phyloP scores from a whole-genome alignment of 2,797 vertebrate species.

The Malacoctenus gilli region DNA sequence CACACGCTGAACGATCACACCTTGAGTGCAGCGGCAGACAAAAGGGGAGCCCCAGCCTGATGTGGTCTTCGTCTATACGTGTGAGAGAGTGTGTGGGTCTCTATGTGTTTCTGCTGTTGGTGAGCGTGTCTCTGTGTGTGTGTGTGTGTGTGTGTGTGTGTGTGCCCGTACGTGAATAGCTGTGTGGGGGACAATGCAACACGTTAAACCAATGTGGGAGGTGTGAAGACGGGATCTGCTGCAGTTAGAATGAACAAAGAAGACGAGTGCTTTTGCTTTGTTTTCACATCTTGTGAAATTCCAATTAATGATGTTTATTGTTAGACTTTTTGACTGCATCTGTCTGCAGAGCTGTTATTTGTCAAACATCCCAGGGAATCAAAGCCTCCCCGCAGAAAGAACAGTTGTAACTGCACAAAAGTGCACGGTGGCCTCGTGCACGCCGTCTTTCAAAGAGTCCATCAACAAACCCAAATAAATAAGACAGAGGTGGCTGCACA shows the following conservation, averaged over 20 bases:
- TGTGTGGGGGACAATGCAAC: slow-evolving; percentile 77
- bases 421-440: neutral
- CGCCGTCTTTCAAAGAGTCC: neutral
- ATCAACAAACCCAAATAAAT: neutral
- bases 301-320: slow-evolving; percentile 56
- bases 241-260: slow-evolving; percentile 75
- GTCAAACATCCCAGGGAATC: slow-evolving; percentile 22
- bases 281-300: slow-evolving; percentile 54
- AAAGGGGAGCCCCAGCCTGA: slow-evolving; percentile 67
- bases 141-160: slow-evolving; percentile 14
- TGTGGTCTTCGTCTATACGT: slow-evolving; percentile 53
- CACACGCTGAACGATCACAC: slow-evolving; percentile 60
- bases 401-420: neutral
- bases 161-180: slow-evolving; percentile 51
- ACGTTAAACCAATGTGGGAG: slow-evolving; percentile 76
- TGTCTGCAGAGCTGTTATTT: slow-evolving; percentile 22
- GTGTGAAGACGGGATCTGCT: slow-evolving; percentile 77
- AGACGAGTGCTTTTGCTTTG: slow-evolving; percentile 64
- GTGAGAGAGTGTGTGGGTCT: neutral
- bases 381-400: neutral
- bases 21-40: slow-evolving; percentile 52
- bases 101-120: neutral
- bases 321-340: slow-evolving; percentile 29
- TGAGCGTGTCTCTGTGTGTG: slow-evolving; percentile 22
- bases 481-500: too few species aligned